Evolutionary conservation across 30 jellyfish, hydroid and myxozoan genomes (phyloP).

Genomic region (Hydractinia symbiolongicarpus): DNA sequence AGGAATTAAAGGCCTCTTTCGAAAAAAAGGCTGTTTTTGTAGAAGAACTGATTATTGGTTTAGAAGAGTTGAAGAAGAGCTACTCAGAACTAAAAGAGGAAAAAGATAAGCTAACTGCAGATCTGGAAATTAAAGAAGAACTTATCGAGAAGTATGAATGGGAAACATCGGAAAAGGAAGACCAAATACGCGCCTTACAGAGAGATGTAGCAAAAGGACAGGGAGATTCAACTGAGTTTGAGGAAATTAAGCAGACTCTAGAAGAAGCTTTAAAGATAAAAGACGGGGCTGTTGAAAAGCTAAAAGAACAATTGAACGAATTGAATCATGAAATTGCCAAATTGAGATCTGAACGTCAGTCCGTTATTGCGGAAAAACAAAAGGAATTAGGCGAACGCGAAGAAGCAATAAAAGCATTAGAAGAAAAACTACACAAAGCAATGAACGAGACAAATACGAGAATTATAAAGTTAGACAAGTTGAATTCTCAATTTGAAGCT

Average conservation of each 20-base stretch:
- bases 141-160: slow-evolving; percentile 44
- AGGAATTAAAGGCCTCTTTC: background rate
- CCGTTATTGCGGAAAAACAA: background rate
- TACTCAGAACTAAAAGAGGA: background rate
- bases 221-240: slow-evolving; percentile 46
- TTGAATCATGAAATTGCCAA: slow-evolving; percentile 24
- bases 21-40: slow-evolving; percentile 12
- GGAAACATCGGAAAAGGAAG: slow-evolving; percentile 56
- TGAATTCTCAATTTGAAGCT: slow-evolving; percentile 30
- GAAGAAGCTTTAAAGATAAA: slow-evolving; percentile 73
- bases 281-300: slow-evolving; percentile 39
- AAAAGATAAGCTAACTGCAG: slow-evolving; percentile 18
- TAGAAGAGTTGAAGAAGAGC: background rate
- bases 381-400: slow-evolving; percentile 3
- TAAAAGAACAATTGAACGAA: slow-evolving; percentile 13
- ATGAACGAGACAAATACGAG: slow-evolving; percentile 10
- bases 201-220: slow-evolving; percentile 22
- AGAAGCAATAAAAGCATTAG: slow-evolving; percentile 15
- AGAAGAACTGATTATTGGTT: background rate
- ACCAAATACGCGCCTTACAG: slow-evolving; percentile 44
- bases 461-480: background rate
- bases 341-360: slow-evolving; percentile 5
- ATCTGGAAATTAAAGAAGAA: slow-evolving; percentile 29
- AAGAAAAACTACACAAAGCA: slow-evolving; percentile 36
- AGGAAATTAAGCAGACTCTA: slow-evolving; percentile 42